Percentiles rank a stretch among this genome's conserved stretches.
Evolutionary conservation across 2,113 vertebrate genomes (phyloP).

Genomic region (Osmerus eperlanus): DNA sequence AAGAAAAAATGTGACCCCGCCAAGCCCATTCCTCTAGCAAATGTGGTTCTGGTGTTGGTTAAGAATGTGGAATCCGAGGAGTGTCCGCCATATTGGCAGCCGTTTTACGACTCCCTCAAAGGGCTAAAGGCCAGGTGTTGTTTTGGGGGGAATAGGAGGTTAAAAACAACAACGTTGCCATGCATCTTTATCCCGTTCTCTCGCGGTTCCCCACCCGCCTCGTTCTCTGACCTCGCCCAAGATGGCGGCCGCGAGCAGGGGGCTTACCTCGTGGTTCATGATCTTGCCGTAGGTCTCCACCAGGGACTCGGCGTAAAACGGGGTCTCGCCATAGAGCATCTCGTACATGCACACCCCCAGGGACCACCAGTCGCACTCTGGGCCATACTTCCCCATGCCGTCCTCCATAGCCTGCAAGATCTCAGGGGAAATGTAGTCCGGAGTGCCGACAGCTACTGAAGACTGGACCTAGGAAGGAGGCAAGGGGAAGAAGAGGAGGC

Average conservation of each 20-base stretch:
- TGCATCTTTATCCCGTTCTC: too few species aligned
- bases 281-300: conserved; percentile 98
- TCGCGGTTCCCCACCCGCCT: not conserved
- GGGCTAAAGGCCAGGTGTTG: too few species aligned
- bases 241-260: not conserved
- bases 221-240: not conserved
- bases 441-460: conserved; percentile 92
- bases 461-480: conserved; percentile 84
- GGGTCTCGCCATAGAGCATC: conserved; percentile 95
- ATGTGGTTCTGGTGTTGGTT: too few species aligned
- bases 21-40: too few species aligned
- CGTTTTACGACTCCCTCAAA: too few species aligned
- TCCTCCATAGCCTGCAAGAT: conserved; percentile 98
- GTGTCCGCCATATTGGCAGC: too few species aligned
- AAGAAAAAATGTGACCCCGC: too few species aligned
- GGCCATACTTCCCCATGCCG: conserved; percentile 92
- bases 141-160: too few species aligned
- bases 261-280: conserved; percentile 93
- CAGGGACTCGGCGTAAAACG: conserved; percentile 92
- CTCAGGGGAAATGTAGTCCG: conserved; percentile 97
- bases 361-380: conserved; percentile 98
- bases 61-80: too few species aligned
- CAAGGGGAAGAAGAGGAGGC: not conserved
- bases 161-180: too few species aligned
- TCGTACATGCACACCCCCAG: conserved; percentile 96